Evolutionary conservation across 2,888 invertebrate species (phyloP).

Genomic region (Hofmannophila pseudospretella): DNA sequence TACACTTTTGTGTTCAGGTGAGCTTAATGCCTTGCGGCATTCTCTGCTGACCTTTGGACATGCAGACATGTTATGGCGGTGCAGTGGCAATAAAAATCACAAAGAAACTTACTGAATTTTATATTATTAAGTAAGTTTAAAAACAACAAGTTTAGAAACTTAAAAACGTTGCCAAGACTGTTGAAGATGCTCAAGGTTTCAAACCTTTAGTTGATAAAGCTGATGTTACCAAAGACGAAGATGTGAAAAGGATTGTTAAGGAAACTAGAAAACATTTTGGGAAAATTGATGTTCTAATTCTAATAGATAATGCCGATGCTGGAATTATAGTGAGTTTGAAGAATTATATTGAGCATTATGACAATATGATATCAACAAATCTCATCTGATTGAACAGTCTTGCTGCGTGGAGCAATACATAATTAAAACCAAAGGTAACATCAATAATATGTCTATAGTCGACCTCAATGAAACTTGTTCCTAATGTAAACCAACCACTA

Average conservation of each 20-base stretch:
- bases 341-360: conserved; percentile 13
- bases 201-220: conserved; percentile 6
- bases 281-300: conserved; percentile 17
- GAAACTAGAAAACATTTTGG: conserved; percentile 14
- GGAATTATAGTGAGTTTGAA: conserved; percentile 8
- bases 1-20: no score
- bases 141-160: no score
- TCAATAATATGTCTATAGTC: conserved; percentile 17
- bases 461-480: no score
- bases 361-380: conserved; percentile 14
- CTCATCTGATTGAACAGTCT: conserved; percentile 13
- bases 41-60: no score
- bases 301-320: conserved; percentile 19
- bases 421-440: conserved; percentile 18
- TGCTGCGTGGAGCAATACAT: conserved; percentile 15
- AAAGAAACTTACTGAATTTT: no score
- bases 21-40: no score
- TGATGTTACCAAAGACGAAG: conserved; percentile 15
- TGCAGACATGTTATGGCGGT: no score
- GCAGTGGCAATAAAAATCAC: no score
- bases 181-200: conserved; percentile 9
- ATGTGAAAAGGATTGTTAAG: conserved; percentile 14
- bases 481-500: no score
- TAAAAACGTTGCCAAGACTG: conserved; percentile 9
- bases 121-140: no score